Evolutionary conservation across 1,140 invertebrate species (phyloP).

Genomic region (Oreohelix idahoensis): DNA sequence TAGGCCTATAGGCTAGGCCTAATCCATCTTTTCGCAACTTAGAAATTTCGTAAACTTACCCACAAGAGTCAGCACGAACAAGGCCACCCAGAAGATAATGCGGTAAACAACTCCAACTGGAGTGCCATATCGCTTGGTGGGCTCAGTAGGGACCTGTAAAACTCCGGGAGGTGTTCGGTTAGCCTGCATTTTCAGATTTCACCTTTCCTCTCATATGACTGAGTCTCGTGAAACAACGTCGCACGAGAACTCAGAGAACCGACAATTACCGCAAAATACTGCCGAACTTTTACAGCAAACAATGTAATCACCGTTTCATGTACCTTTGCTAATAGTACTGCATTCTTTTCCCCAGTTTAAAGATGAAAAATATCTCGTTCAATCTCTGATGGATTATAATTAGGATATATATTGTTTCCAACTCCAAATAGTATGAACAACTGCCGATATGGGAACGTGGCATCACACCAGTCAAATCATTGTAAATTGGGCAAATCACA

Average conservation of each 20-base stretch:
- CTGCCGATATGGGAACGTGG: too few relatives aligned
- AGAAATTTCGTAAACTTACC: constrained; percentile 27
- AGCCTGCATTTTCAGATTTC: constrained; percentile 37
- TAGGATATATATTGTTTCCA: too few relatives aligned
- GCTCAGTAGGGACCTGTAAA: constrained; percentile 40
- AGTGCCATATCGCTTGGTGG: constrained; percentile 39
- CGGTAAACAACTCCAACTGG: constrained; percentile 35
- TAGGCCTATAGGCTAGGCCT: too few relatives aligned
- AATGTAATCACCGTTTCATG: too few relatives aligned
- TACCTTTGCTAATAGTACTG: too few relatives aligned
- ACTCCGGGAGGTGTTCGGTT: constrained; percentile 36
- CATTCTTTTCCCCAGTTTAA: too few relatives aligned
- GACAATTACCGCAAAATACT: neutral
- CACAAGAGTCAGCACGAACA: constrained; percentile 32
- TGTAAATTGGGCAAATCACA: too few relatives aligned
- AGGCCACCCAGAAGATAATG: constrained; percentile 21
- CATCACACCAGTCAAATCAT: too few relatives aligned
- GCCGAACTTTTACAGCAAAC: too few relatives aligned
- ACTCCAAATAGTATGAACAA: too few relatives aligned
- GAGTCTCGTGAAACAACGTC: constrained; percentile 35
- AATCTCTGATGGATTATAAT: too few relatives aligned
- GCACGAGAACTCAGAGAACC: neutral
- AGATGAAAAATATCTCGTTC: too few relatives aligned
- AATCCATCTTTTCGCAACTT: neutral
- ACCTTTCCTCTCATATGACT: constrained; percentile 40